These are phyloP conservation scores for Neodiprion pinetum DNA, from an alignment of 1,140 invertebrate species.

Conservation along the genomic window DNA sequence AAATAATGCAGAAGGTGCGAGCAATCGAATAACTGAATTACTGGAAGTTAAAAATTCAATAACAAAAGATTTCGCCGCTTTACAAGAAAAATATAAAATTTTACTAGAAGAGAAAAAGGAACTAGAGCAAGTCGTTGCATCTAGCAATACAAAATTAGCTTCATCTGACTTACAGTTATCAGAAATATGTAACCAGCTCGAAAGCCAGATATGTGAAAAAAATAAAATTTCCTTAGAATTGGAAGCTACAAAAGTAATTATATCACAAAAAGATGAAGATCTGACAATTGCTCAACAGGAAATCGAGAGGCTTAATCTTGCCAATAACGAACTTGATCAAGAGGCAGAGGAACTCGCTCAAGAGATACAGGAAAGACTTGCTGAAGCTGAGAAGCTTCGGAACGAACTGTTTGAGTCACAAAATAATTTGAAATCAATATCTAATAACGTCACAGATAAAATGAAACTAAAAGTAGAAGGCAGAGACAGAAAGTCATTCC, in stretches of 20 bases:
- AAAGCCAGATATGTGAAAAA: conserved; percentile 30
- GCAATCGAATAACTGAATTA: conserved; percentile 49
- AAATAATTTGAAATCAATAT: conserved; percentile 18
- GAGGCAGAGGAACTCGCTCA: conserved; percentile 42
- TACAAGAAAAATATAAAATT: conserved; percentile 31
- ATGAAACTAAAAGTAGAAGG: background rate
- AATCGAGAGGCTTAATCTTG: conserved; percentile 27
- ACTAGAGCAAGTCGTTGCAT: conserved; percentile 26
- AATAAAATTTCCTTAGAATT: conserved; percentile 40
- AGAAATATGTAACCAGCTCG: background rate
- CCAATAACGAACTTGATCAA: conserved; percentile 42
- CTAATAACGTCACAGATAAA: background rate
- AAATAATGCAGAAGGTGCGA: conserved; percentile 51
- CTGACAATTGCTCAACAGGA: conserved; percentile 27
- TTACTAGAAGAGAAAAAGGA: conserved; percentile 38
- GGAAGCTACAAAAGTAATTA: conserved; percentile 36
- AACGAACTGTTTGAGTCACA: conserved; percentile 9
- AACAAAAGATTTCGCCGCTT: conserved; percentile 35
- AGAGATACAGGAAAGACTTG: conserved; percentile 28
- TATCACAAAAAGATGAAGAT: conserved; percentile 29
- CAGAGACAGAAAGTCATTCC: conserved; percentile 28
- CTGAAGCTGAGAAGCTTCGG: conserved; percentile 25
- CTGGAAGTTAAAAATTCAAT: conserved; percentile 43
- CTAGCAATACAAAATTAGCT: conserved; percentile 29
- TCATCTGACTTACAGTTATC: conserved; percentile 26